Evolutionary conservation across 1,140 invertebrate species (phyloP).

Genomic region (Notospermus geniculatus): DNA sequence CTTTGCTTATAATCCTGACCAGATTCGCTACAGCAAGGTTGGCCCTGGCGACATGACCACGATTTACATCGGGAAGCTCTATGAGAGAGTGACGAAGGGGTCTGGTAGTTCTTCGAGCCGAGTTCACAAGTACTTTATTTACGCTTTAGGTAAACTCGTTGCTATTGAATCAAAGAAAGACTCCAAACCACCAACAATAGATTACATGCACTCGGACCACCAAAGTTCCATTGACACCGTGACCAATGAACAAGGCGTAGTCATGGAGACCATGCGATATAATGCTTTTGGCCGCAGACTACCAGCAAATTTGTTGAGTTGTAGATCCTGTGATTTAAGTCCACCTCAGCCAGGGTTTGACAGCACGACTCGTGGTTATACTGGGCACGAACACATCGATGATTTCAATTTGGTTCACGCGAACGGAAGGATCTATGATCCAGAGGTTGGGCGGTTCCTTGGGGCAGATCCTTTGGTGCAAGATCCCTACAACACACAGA

Average conservation of each 20-base stretch:
- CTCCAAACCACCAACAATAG: background rate
- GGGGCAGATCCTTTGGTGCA: background rate
- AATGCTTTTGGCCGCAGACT: background rate
- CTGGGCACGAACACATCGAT: background rate
- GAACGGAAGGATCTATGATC: background rate
- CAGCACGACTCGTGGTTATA: background rate
- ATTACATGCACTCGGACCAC: background rate
- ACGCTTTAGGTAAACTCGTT: background rate
- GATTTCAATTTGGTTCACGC: background rate
- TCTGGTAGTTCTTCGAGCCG: no score
- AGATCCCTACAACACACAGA: background rate
- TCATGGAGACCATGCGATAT: background rate
- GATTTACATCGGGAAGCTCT: background rate
- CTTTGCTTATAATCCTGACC: background rate
- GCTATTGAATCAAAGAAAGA: background rate
- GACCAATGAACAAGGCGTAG: background rate
- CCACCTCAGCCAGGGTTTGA: background rate
- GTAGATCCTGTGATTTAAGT: background rate
- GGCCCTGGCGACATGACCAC: background rate
- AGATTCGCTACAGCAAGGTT: background rate
- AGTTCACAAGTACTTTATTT: background rate
- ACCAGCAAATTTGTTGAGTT: background rate
- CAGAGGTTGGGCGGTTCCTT: background rate
- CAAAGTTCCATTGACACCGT: background rate
- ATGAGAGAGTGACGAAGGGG: background rate